phyloP scores from a whole-genome alignment of 2,797 vertebrate species.

The Vireo griseus region DNA sequence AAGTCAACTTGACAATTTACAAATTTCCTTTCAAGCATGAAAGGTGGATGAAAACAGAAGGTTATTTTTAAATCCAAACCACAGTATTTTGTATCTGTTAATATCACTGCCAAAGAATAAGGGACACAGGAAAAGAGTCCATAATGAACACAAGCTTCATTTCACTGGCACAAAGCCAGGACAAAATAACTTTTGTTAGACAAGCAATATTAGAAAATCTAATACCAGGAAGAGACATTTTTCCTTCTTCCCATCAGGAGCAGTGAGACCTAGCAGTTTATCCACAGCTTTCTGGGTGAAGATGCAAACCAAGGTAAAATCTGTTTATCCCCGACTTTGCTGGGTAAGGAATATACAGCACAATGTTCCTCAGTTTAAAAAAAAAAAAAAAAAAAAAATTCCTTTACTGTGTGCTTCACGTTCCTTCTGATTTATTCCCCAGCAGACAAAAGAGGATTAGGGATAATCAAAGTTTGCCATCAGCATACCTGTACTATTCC shows the following conservation, averaged over 20 bases:
- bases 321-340: not conserved
- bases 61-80: constrained; percentile 60
- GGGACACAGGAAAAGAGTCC: constrained; percentile 1
- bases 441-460: constrained; percentile 28
- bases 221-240: constrained; percentile 24
- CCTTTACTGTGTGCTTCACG: not conserved
- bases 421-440: not conserved
- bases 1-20: constrained; percentile 75
- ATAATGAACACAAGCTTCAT: constrained; percentile 47
- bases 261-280: not conserved
- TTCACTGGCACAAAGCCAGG: constrained; percentile 34
- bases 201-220: constrained; percentile 57
- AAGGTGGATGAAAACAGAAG: constrained; percentile 59
- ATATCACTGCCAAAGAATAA: constrained; percentile 41
- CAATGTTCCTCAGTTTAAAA: not conserved
- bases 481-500: not conserved
- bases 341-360: not conserved
- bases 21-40: constrained; percentile 71
- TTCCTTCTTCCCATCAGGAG: not conserved
- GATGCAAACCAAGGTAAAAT: constrained; percentile 23
- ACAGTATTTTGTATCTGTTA: constrained; percentile 56
- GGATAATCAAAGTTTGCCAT: constrained; percentile 19
- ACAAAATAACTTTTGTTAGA: constrained; percentile 59
- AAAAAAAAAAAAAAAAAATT: not conserved
- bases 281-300: not conserved